A percentile compares a stretch with the other conserved stretches of the same genome.
These are phyloP conservation scores for Dolichotis patagonum DNA, from an alignment of 2,113 vertebrate species.

Conservation along the genomic window DNA sequence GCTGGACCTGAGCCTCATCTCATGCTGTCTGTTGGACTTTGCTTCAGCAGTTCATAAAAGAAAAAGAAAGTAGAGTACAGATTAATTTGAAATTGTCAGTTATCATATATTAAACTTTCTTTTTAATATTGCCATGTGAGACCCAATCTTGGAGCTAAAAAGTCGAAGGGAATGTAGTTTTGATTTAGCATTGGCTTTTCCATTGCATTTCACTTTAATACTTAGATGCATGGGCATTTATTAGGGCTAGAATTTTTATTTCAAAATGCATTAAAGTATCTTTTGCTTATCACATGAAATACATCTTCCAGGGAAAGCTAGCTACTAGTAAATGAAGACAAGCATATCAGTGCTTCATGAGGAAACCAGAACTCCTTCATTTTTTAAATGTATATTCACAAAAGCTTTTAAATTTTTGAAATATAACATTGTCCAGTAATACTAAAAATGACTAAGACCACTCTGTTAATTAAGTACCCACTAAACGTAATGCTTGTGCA, in stretches of 20 bases:
- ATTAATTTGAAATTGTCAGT: slow-evolving; percentile 91
- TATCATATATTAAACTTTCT: slow-evolving; percentile 85
- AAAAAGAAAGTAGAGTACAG: slow-evolving; percentile 78
- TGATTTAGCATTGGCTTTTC: slow-evolving; percentile 75
- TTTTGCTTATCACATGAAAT: neutral
- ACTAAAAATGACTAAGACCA: neutral
- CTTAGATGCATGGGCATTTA: slow-evolving; percentile 62
- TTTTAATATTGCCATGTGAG: slow-evolving; percentile 69
- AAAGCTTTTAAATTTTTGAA: slow-evolving; percentile 39
- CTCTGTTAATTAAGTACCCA: neutral
- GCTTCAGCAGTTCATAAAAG: slow-evolving; percentile 81
- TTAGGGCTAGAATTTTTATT: slow-evolving; percentile 60
- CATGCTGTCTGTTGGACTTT: slow-evolving; percentile 82
- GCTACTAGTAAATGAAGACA: neutral
- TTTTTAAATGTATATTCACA: neutral
- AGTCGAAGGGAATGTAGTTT: slow-evolving; percentile 73
- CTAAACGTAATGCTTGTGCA: neutral
- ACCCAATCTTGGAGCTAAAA: slow-evolving; percentile 61
- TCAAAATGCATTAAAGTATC: slow-evolving; percentile 64
- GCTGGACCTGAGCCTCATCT: slow-evolving; percentile 86
- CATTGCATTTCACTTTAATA: slow-evolving; percentile 62
- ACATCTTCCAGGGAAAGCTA: slow-evolving; percentile 17
- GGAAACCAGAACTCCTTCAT: neutral
- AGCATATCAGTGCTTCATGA: neutral
- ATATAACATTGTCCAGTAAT: slow-evolving; percentile 5